Evolutionary conservation across 2,797 vertebrate species (phyloP).

Genomic region (Sebastes iracundus): DNA sequence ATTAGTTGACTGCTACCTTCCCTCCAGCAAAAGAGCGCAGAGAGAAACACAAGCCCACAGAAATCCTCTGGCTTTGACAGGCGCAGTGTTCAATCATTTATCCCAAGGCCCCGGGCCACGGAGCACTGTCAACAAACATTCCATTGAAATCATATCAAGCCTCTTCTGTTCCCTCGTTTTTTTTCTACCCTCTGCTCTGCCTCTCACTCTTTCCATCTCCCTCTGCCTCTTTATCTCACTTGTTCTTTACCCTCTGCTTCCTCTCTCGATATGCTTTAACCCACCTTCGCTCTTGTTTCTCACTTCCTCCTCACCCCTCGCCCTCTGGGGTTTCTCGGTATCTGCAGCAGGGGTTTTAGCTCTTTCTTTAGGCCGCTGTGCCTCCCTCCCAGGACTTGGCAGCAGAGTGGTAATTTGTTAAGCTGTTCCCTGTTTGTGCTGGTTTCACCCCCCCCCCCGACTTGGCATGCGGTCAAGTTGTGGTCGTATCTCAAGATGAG

Average conservation of each 20-base stretch:
- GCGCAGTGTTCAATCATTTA: constrained; percentile 96
- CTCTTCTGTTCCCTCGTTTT: constrained; percentile 88
- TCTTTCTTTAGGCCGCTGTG: constrained; percentile 60
- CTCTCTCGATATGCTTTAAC: constrained; percentile 59
- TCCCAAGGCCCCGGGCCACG: constrained; percentile 89
- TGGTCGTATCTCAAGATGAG: constrained; percentile 63
- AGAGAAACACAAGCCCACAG: constrained; percentile 92
- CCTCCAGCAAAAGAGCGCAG: constrained; percentile 92
- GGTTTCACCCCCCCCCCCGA: constrained; percentile 38
- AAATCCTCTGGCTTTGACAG: constrained; percentile 95
- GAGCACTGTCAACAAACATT: constrained; percentile 97
- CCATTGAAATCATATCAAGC: constrained; percentile 94
- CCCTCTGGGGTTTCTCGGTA: constrained; percentile 67
- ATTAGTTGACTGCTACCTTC: constrained; percentile 98
- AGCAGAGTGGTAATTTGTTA: constrained; percentile 71
- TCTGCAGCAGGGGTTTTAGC: constrained; percentile 62
- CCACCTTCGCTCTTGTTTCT: constrained; percentile 66
- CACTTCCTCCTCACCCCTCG: constrained; percentile 61
- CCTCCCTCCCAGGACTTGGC: constrained; percentile 69
- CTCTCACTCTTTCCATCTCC: constrained; percentile 74
- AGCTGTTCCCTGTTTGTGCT: constrained; percentile 60
- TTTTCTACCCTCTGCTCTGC: constrained; percentile 64
- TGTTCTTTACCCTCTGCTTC: constrained; percentile 62
- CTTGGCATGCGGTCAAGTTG: constrained; percentile 67
- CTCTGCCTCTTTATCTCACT: constrained; percentile 64